Percentiles rank a stretch among this genome's conserved stretches.
These are phyloP conservation scores for Archips crataeganus DNA, from an alignment of 2,888 invertebrate genomes.

Conservation along the genomic window DNA sequence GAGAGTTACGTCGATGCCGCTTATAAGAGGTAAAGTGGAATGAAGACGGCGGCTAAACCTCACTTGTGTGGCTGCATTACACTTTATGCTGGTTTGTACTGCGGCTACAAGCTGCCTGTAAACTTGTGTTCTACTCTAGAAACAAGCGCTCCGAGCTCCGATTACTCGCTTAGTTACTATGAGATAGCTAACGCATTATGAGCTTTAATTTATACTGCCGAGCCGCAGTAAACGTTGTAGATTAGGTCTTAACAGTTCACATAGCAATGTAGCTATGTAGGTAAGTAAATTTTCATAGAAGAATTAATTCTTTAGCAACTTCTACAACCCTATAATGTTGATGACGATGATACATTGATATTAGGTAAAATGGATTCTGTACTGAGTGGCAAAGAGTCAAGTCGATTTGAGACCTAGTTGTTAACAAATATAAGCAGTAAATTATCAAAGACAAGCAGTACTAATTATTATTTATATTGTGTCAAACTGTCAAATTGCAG, in stretches of 20 bases:
- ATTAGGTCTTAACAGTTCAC: background rate
- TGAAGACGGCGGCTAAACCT: constrained; percentile 43
- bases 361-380: too few species aligned
- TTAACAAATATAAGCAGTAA: too few species aligned
- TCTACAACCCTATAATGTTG: background rate
- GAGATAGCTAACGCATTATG: constrained; percentile 11
- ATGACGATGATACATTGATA: background rate
- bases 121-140: constrained; percentile 59
- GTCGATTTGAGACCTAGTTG: too few species aligned
- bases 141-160: constrained; percentile 55
- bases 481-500: constrained; percentile 44
- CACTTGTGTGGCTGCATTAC: constrained; percentile 60
- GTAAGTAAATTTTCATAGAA: background rate
- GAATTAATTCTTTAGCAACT: background rate
- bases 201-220: constrained; percentile 6
- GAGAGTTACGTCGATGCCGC: constrained; percentile 69
- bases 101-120: constrained; percentile 57
- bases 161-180: constrained; percentile 21
- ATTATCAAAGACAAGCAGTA: too few species aligned
- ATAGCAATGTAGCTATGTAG: background rate
- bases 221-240: constrained; percentile 11
- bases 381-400: too few species aligned
- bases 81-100: constrained; percentile 61
- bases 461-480: too few species aligned
- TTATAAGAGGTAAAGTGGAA: constrained; percentile 63